Base-by-base conservation (phyloP, 2,888 invertebrate genomes). In the Erebia epiphron region DNA sequence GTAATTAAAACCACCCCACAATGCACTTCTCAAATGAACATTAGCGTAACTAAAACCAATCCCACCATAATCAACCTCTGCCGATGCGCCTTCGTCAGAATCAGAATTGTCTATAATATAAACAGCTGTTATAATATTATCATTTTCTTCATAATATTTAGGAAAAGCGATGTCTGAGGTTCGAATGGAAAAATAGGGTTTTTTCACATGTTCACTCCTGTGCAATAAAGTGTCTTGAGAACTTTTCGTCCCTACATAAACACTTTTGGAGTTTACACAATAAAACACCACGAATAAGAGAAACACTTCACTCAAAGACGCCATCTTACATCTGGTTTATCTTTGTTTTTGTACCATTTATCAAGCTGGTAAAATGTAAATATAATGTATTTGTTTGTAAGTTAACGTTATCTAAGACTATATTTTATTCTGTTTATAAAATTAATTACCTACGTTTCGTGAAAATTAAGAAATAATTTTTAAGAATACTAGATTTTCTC, bases 1-100 rank as follows among this genome's bases (percentile, higher is more conserved):
- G 70, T 80, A 85, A 75, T 83, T 83, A 63, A 79, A 83, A 5
- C 83, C 83, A n/a, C 77, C 65, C 76, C 83, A 83, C 11, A 82
- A 58, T 1, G 79, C 79, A 70, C 84, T 84, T 67, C 81, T 76
- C 57, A 86, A 72, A 73, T 83, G 83, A 10, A 85, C 75, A 70
- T 83, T 83, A 0, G 76, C 81, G 68, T 77, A 83, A 1, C 77
- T 79, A 35, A 78, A 73, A 13, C 84, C 83, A 2, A 82, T 72
- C 2, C 85, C 85, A 14, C 84, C 85, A 62, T 79, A 83, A 52
- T 84, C 82, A 16, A 85, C 74, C 50, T 79, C 82, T 1, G 82
- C 81, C 2, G 77, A 75, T 0, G 77, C 81, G 13, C 79, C 81
- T 63, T 76, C 71, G 16, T 78, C 54, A 13, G 67, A 16, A 41